A percentile compares a stretch with the other conserved stretches of the same genome.
These are phyloP conservation scores for Dolichotis patagonum DNA, from an alignment of 2,113 vertebrate genomes.

Conservation along the genomic window DNA sequence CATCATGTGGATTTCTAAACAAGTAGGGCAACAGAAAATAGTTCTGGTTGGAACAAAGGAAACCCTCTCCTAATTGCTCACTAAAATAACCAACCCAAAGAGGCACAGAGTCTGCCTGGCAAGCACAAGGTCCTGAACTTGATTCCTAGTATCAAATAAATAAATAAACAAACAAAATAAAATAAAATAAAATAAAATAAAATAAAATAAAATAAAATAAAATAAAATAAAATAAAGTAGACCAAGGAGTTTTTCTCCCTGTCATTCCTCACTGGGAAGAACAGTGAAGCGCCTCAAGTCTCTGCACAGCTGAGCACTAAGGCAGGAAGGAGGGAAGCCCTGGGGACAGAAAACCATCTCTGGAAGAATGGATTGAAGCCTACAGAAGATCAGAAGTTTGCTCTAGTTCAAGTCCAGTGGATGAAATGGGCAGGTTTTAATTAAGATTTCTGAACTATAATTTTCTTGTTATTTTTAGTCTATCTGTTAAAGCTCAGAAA, in stretches of 20 bases:
- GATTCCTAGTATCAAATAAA: too few relatives aligned
- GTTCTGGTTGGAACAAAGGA: not conserved
- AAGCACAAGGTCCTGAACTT: too few relatives aligned
- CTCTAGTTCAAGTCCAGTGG: constrained; percentile 30
- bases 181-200: too few relatives aligned
- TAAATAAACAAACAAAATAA: too few relatives aligned
- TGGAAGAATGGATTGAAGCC: not conserved
- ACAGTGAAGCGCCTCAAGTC: not conserved
- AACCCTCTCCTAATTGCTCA: not conserved
- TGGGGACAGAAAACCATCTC: not conserved
- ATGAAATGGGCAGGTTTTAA: constrained; percentile 40
- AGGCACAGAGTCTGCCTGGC: too few relatives aligned
- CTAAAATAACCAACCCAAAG: not conserved
- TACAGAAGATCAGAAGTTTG: not conserved
- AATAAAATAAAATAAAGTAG: not conserved
- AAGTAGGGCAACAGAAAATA: not conserved
- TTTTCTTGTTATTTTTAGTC: constrained; percentile 71
- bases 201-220: too few relatives aligned
- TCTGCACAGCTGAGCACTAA: not conserved
- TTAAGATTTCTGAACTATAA: constrained; percentile 48
- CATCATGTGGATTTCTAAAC: not conserved
- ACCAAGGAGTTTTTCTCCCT: not conserved
- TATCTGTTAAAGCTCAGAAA: constrained; percentile 34
- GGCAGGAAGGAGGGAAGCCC: not conserved
- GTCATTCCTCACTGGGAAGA: not conserved